phyloP scores from a whole-genome alignment of 2,797 vertebrate genomes.

The Melanotaenia trifasciata region DNA sequence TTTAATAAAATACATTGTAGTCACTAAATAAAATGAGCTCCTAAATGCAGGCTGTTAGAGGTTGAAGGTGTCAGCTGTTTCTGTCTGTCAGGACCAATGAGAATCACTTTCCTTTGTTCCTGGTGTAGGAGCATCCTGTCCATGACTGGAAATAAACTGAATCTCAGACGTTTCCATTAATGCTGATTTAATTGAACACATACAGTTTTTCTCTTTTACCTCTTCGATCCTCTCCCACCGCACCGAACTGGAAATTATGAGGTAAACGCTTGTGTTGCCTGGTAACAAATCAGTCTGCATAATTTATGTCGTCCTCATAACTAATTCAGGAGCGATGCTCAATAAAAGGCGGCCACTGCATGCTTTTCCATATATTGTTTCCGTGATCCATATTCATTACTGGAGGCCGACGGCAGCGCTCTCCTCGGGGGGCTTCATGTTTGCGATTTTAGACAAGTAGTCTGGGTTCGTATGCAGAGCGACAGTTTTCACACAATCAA shows the following conservation, averaged over 20 bases:
- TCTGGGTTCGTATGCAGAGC: not conserved
- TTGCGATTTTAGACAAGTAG: slow-evolving; percentile 22
- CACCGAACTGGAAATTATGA: slow-evolving; percentile 39
- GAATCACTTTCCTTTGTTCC: no score
- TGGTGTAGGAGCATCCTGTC: no score
- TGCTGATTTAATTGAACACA: slow-evolving; percentile 1
- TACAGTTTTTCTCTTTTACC: not conserved
- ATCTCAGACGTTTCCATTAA: not conserved
- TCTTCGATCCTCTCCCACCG: not conserved
- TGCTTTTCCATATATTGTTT: slow-evolving; percentile 53
- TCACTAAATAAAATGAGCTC: no score
- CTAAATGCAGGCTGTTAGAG: no score
- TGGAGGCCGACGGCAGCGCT: slow-evolving; percentile 6
- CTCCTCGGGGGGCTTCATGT: slow-evolving; percentile 13
- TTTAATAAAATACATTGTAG: no score
- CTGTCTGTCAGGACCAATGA: no score
- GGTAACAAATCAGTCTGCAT: slow-evolving; percentile 71
- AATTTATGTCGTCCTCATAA: slow-evolving; percentile 61
- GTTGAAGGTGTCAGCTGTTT: no score
- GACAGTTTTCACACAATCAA: not conserved
- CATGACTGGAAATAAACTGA: no score
- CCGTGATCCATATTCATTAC: slow-evolving; percentile 64
- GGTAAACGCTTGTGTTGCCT: slow-evolving; percentile 56
- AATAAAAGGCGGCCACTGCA: slow-evolving; percentile 41
- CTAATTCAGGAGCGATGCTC: slow-evolving; percentile 60